phyloP scores from a whole-genome alignment of 2,113 vertebrate genomes.

The Chlamydotis undulata region DNA sequence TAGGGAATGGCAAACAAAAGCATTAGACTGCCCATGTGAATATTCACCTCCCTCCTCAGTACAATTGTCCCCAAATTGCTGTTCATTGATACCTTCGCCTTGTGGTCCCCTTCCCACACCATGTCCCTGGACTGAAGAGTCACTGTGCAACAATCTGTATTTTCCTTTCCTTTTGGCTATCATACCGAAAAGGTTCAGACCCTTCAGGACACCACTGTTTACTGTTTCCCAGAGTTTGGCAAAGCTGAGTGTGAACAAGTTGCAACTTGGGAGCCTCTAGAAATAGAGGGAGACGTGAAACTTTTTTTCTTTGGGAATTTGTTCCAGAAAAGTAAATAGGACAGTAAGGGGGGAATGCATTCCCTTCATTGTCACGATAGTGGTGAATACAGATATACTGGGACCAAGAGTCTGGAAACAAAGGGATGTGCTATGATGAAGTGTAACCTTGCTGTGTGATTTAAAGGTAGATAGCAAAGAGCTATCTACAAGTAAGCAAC shows the following conservation, averaged over 20 bases:
- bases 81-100: background rate
- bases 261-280: background rate
- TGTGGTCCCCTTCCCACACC: background rate
- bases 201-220: background rate
- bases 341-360: background rate
- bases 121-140: accelerated
- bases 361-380: background rate
- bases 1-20: background rate
- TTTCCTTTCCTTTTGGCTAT: background rate
- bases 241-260: background rate
- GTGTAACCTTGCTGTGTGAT: background rate
- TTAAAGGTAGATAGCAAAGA: background rate
- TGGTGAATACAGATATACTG: background rate
- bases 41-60: background rate
- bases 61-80: background rate
- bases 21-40: background rate
- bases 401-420: background rate
- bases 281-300: background rate
- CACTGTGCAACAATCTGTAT: background rate
- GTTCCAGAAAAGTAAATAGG: background rate
- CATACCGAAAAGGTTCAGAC: background rate
- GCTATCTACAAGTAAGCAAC: background rate
- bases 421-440: background rate
- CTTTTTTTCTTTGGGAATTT: background rate
- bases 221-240: background rate